Base-by-base conservation (phyloP, 2,797 vertebrate genomes). In the Scleropages formosus region DNA sequence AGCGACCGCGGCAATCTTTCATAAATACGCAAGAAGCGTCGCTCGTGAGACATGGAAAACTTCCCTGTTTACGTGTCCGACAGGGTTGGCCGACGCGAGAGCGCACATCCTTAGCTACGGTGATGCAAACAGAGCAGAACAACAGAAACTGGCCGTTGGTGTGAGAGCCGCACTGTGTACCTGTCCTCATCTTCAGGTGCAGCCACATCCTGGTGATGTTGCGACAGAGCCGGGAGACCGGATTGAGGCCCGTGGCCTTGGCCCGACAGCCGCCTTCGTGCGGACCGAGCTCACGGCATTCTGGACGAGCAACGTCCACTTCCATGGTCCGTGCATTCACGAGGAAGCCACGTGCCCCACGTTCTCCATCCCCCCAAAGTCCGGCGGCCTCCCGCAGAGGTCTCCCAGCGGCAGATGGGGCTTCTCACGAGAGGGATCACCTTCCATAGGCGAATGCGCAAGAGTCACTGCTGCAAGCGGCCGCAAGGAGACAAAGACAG, bases 171-270 rank as follows among this genome's bases (percentile, higher is more conserved):
- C 22, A 72, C 70, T 72, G 77, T 71, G 60, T 89, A 90, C 90
- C 89, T 89, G 90, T 90, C 73, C 88, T 70, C 82, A 84, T 85
- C 84, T 89, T 88, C 77, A 91, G 89, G 27, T 89, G 88, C 84
- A 89, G 84, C 89, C 90, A 90, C 80, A 87, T 86, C 78, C 84
- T 82, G 86, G 87, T 88, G 84, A 86, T 89, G 75, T 88, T 84
- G 70, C 88, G 85, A 81, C 89, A 90, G 76, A 90, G 87, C 83
- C 84, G 88, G 81, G 90, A 89, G 68, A 89, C 76, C 74, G 84
- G 77, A 80, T 87, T 90, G 4, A 87, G 78, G 81, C 85, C 84
- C 88, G 89, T 88, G 22, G 12, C 27, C 46, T 18, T 49, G 44
- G 20, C 6, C 20, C 6, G 70, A n/a, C 20, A 24, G n/a, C 20